These are phyloP conservation scores for Sitophilus oryzae DNA, from an alignment of 1,140 invertebrate genomes.

Conservation along the genomic window DNA sequence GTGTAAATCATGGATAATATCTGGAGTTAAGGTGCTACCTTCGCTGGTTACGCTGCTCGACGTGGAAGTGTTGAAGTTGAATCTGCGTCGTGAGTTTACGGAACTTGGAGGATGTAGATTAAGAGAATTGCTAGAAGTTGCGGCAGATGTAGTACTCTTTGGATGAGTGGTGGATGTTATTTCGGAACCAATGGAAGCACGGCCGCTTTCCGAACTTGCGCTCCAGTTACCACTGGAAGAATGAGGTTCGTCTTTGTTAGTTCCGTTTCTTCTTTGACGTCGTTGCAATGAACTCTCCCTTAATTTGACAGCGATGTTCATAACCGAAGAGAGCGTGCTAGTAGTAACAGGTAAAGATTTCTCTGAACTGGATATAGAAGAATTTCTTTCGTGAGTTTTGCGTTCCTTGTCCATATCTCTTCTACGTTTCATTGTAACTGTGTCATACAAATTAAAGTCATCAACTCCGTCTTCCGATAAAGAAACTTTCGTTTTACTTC, in stretches of 20 bases:
- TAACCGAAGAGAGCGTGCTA: constrained; percentile 50
- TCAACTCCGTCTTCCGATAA: constrained; percentile 45
- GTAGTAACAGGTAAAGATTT: constrained; percentile 56
- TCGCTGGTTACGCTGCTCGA: constrained; percentile 79
- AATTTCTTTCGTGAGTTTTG: constrained; percentile 62
- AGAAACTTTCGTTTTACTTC: constrained; percentile 18
- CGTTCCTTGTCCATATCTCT: constrained; percentile 51
- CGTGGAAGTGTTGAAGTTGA: constrained; percentile 61
- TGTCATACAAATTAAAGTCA: constrained; percentile 59
- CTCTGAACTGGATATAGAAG: constrained; percentile 62
- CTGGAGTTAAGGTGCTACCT: constrained; percentile 71
- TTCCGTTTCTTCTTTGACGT: constrained; percentile 51
- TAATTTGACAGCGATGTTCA: constrained; percentile 61
- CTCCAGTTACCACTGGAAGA: constrained; percentile 93
- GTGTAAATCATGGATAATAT: constrained; percentile 64
- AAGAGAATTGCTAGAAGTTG: constrained; percentile 61
- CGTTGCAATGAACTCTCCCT: constrained; percentile 61
- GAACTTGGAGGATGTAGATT: constrained; percentile 61
- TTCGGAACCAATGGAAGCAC: constrained; percentile 75
- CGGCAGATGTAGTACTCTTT: constrained; percentile 59
- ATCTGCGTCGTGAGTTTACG: constrained; percentile 58
- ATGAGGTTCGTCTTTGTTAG: constrained; percentile 67
- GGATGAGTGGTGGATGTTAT: constrained; percentile 68
- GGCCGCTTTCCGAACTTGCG: constrained; percentile 80
- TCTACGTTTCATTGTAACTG: constrained; percentile 51